phyloP scores from a whole-genome alignment of 1,140 invertebrate species.

The Drosophila bocki region DNA sequence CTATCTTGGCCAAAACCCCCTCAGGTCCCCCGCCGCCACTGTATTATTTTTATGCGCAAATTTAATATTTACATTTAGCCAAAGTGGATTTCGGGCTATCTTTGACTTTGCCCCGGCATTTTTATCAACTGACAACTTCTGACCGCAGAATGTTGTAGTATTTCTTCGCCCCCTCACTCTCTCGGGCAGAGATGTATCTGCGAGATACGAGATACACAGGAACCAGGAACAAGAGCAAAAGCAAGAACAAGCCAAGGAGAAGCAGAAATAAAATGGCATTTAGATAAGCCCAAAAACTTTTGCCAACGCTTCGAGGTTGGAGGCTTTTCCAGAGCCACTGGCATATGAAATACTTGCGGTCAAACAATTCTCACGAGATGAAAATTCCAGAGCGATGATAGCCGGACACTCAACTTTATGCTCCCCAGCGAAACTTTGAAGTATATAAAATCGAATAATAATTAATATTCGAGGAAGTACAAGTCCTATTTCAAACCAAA shows the following conservation, averaged over 20 bases:
- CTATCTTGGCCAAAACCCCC: constrained; percentile 4
- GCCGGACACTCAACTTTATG: constrained; percentile 4
- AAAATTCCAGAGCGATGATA: constrained; percentile 26
- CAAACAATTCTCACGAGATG: constrained; percentile 22
- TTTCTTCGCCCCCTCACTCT: neutral
- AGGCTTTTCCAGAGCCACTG: neutral
- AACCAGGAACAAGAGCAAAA: constrained; percentile 14
- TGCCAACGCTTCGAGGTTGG: neutral
- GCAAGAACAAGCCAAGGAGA: constrained; percentile 19
- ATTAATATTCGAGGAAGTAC: neutral
- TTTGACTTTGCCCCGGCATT: constrained; percentile 48
- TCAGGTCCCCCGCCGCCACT: constrained; percentile 4
- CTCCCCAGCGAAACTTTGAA: neutral
- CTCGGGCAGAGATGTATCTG: constrained; percentile 32
- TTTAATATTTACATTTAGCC: constrained; percentile 80
- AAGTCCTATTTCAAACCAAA: neutral
- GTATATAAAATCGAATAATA: neutral
- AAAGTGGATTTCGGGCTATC: constrained; percentile 73
- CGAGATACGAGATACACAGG: constrained; percentile 33
- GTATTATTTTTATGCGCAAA: constrained; percentile 78
- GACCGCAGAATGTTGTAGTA: constrained; percentile 43
- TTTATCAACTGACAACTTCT: constrained; percentile 58
- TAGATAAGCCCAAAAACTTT: constrained; percentile 70
- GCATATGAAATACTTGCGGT: constrained; percentile 36
- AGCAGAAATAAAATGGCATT: constrained; percentile 69